Percentiles rank a stretch among this genome's conserved stretches.
Evolutionary conservation across 2,888 invertebrate genomes (phyloP).

Genomic region (Ennomos quercinarius): DNA sequence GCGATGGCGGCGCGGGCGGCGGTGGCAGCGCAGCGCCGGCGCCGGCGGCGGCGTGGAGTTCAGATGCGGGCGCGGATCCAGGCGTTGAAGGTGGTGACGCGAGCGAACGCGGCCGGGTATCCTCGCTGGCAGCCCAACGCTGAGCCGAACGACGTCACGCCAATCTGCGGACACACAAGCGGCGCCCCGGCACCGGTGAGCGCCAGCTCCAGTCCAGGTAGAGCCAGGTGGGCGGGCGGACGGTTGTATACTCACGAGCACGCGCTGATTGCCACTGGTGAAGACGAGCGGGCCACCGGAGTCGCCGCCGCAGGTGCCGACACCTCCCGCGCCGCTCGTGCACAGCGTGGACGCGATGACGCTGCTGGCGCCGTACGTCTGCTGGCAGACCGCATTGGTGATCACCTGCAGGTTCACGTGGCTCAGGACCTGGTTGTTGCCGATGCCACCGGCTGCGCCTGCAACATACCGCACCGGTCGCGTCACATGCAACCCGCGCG

Average conservation of each 20-base stretch:
- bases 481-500: too few relatives aligned
- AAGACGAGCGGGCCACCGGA: slow-evolving; percentile 61
- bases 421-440: slow-evolving; percentile 59
- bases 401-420: slow-evolving; percentile 72
- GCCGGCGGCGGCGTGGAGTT: background rate
- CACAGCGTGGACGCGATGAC: slow-evolving; percentile 54
- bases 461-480: too few relatives aligned
- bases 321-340: slow-evolving; percentile 56
- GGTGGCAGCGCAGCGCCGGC: too few relatives aligned
- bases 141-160: slow-evolving; percentile 13
- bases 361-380: slow-evolving; percentile 49
- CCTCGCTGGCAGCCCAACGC: slow-evolving; percentile 22
- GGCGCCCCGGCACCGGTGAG: background rate
- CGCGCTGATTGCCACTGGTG: slow-evolving; percentile 43
- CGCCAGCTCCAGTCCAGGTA: too few relatives aligned
- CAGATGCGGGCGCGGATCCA: slow-evolving; percentile 41
- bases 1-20: too few relatives aligned
- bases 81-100: slow-evolving; percentile 43
- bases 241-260: slow-evolving; percentile 44
- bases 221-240: too few relatives aligned
- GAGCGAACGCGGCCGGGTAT: slow-evolving; percentile 48
- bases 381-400: slow-evolving; percentile 59
- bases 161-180: slow-evolving; percentile 6
- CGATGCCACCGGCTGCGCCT: slow-evolving; percentile 39
- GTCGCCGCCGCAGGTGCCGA: slow-evolving; percentile 69